Base-by-base conservation (phyloP, 1,140 invertebrate species). In the Saccostrea cuccullata region DNA sequence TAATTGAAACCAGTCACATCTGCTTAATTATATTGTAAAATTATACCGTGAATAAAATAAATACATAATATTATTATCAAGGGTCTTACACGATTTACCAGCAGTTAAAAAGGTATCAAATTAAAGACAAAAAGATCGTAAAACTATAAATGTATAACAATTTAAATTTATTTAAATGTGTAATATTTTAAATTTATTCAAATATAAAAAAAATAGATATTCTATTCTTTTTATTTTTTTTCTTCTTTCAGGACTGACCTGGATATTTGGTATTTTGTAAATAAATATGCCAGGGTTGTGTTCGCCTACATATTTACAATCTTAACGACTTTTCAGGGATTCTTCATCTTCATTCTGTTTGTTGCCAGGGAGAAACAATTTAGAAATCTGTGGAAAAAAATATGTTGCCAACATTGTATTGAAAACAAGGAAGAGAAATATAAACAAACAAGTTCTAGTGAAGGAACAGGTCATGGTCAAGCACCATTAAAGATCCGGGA, bases 261-360 rank as follows among this genome's bases (percentile, higher is more conserved):
- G 96, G 96, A 91, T 96, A 2, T 94, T 96, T 67, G 96, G 96
- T n/a, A 94, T 95, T 40, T 90, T 96, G 36, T 95, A 95, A 11
- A 91, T 96, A 9, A 94, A 94, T 92, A 94, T 26, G 93, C 94
- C 3, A 91, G 94, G 56, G 82, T 95, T 0, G 91, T 94, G 12
- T 96, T 96, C 89, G 94, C 95, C 84, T 96, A 96, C 89, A 88
- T 96, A 47, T 96, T 96, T 92, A 95, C 95, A 86, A 92, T 96
- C 23, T 90, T 93, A 58, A 96, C 95, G 90, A 94, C 95, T 13
- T 91, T 96, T 11, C 96, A 96, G 91, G 96, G 96, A 40, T 95
- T 96, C 85, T 92, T 96, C 86, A 95, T 96, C 36, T 96, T 96
- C 87, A 56, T 95, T 15, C 87, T 93, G 23, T 93, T 93, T 89